Evolutionary conservation across 2,113 vertebrate genomes (phyloP).

Genomic region (Zosterops hypoxanthus): DNA sequence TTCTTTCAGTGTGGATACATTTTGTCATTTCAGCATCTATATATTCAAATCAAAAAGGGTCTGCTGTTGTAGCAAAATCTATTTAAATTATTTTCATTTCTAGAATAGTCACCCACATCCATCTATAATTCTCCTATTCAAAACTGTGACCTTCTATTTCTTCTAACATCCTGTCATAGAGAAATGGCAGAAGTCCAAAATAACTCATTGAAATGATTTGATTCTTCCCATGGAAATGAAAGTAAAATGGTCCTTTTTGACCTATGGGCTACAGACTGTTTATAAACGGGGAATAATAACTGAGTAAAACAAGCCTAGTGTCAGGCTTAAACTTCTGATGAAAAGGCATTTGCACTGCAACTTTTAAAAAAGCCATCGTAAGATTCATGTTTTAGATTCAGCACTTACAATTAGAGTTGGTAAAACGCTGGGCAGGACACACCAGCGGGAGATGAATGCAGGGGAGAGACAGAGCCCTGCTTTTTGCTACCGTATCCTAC

Average conservation of each 20-base stretch:
- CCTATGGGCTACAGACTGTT: not conserved
- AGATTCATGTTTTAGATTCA: not conserved
- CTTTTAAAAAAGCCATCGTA: not conserved
- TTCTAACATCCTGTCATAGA: not conserved
- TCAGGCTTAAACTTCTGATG: not conserved
- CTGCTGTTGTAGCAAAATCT: not conserved
- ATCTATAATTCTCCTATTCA: not conserved
- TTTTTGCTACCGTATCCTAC: not conserved
- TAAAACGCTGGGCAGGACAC: not conserved
- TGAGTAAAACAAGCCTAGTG: not conserved
- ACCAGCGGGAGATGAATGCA: accelerated
- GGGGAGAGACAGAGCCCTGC: accelerated
- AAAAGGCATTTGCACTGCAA: not conserved
- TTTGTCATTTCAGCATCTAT: not conserved
- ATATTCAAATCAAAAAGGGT: not conserved
- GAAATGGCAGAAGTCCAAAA: not conserved
- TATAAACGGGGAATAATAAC: not conserved
- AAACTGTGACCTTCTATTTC: not conserved
- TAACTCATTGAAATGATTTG: not conserved
- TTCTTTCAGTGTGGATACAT: not conserved
- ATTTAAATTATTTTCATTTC: not conserved
- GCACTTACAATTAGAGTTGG: not conserved
- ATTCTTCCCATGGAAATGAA: not conserved
- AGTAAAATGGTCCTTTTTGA: not conserved
- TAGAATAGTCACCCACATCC: not conserved